Percentiles rank a stretch among this genome's conserved stretches.
Evolutionary conservation across 2,888 invertebrate species (phyloP).

Genomic region (Yponomeuta evonymella): DNA sequence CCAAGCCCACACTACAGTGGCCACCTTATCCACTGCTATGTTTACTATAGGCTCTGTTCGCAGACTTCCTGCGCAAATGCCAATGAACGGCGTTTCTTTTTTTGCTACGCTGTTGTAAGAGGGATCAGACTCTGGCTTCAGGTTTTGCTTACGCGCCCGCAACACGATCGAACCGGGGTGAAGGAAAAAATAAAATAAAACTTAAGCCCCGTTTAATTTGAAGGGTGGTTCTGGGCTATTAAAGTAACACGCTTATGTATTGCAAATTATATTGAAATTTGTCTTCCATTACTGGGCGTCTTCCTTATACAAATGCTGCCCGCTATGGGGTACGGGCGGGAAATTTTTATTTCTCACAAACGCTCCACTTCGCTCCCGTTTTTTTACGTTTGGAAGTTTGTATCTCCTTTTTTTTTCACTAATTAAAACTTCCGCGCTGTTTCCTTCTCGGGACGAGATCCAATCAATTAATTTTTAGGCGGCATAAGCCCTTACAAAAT

Average conservation of each 20-base stretch:
- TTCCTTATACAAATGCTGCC: conserved; percentile 76
- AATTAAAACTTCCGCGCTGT: conserved; percentile 76
- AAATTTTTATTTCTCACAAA: conserved; percentile 67
- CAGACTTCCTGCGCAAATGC: background rate
- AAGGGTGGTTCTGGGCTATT: conserved; percentile 78
- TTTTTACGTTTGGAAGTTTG: conserved; percentile 70
- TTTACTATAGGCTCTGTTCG: background rate
- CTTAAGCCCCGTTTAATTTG: conserved; percentile 78
- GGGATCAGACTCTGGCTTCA: background rate
- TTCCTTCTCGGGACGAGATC: conserved; percentile 72
- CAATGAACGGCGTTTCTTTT: background rate
- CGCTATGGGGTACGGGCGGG: conserved; percentile 66
- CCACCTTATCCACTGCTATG: conserved; percentile 1
- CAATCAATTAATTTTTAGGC: conserved; percentile 75
- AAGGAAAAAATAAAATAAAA: conserved; percentile 75
- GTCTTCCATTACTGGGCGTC: conserved; percentile 75
- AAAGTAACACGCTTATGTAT: conserved; percentile 78
- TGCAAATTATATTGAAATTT: conserved; percentile 78
- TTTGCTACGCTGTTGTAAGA: background rate
- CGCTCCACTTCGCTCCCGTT: conserved; percentile 70
- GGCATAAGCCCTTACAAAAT: conserved; percentile 67
- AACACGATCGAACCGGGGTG: conserved; percentile 54
- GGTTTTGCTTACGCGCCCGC: conserved; percentile 47
- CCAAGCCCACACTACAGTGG: background rate
- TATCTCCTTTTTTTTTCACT: conserved; percentile 71